Conservation (phyloP, 2,113 vertebrate species). For the Forbesichthys papilliferus region DNA sequence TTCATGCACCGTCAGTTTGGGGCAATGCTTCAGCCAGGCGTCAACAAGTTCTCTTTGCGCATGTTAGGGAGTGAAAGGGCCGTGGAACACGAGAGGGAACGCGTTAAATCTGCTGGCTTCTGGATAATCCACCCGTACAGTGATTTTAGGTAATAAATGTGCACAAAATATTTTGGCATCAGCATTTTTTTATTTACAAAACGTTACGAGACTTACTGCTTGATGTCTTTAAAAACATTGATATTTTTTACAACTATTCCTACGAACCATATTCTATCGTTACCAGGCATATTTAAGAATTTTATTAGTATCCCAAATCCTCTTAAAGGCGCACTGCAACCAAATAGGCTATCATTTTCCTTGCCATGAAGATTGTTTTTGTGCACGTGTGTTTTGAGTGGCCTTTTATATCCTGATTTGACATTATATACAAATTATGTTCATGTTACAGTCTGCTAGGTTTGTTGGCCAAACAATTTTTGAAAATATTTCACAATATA, state of each 20-base stretch:
- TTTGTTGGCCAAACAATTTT: conserved; percentile 16
- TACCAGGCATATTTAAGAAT: conserved; percentile 15
- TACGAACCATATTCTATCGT: conserved; percentile 7
- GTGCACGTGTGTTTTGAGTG: not conserved
- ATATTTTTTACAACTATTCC: not conserved
- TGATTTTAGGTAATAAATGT: conserved; percentile 91
- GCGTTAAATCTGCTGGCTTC: conserved; percentile 96
- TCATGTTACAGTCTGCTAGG: not conserved
- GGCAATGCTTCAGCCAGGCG: conserved; percentile 95
- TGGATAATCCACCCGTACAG: conserved; percentile 99
- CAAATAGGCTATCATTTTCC: conserved; percentile 16
- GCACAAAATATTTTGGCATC: not conserved
- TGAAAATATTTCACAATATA: no score
- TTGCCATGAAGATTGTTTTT: conserved; percentile 11
- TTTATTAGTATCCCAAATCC: conserved; percentile 22
- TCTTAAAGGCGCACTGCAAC: conserved; percentile 22
- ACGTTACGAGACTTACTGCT: not conserved
- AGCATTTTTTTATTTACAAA: conserved; percentile 9
- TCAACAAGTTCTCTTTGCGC: conserved; percentile 99
- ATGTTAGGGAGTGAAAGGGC: conserved; percentile 99
- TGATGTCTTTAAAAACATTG: not conserved
- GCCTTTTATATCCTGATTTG: not conserved
- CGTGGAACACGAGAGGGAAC: conserved; percentile 94
- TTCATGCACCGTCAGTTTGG: conserved; percentile 98
- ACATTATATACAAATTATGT: no score